Base-by-base conservation (phyloP, 2,113 vertebrate genomes). In the Eira barbara region DNA sequence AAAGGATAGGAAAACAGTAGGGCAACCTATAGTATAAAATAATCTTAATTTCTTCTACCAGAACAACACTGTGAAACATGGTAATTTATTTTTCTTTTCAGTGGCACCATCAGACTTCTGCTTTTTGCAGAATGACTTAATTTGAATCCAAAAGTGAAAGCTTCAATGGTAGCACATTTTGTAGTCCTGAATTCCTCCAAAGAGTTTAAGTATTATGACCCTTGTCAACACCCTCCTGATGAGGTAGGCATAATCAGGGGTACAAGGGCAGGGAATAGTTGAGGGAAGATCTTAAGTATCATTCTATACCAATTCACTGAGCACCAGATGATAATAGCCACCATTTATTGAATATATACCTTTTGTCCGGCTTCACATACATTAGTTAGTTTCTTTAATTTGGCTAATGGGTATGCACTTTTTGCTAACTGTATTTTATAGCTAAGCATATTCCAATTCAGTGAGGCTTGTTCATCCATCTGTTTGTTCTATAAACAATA, bases 1-100 rank as follows among this genome's bases (percentile, higher is more conserved):
- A 95, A 90, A 78, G 39, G 17, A 63, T 71, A 96, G 39, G 61
- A 89, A 95, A 98, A 73, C 1, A 65, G 34, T 80, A 86, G 89
- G 61, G n/a, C 47, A 97, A 95, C 12, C 17, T 65, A 81, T 27
- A 39, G 17, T 36, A 80, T 47, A 93, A 94, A 94, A 91, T 89
- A 85, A 89, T 97, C 49, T 90, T 96, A 89, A 76, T 93, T 95
- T 86, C 74, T 93, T 96, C 78, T 36, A 93, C 10, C n/a, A 95
- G 31, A 91, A 59, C 3, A 29, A 94, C 89, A 45, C 20, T 95
- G 45, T 67, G 47, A 97, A 96, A 92, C 65, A 88, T 15, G 36
- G 27, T 80, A 39, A 93, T 89, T 96, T 94, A 57, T 88, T 97
- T 96, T 93, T 39, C 34, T 67, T 80, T 90, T 76, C 29, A 71